phyloP scores from a whole-genome alignment of 1,140 invertebrate genomes.

The Trachymyrmex septentrionalis region DNA sequence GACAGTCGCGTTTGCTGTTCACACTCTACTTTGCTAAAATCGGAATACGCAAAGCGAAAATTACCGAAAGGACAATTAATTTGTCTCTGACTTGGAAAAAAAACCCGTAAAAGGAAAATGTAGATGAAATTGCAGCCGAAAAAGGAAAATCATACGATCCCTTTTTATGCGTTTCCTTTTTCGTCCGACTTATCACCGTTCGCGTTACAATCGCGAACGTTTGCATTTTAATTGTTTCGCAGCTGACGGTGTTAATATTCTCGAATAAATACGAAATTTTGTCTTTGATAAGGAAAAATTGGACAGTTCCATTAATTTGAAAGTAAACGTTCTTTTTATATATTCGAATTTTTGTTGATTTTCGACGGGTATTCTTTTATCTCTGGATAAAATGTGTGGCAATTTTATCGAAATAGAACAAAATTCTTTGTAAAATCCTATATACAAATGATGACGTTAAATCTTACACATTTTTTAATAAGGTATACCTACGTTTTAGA shows the following conservation, averaged over 20 bases:
- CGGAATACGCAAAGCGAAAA: constrained; percentile 51
- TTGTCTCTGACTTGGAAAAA: constrained; percentile 9
- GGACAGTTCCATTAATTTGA: neutral
- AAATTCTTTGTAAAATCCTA: neutral
- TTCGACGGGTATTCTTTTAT: neutral
- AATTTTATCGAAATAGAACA: neutral
- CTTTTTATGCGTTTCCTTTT: constrained; percentile 36
- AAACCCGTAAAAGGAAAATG: neutral
- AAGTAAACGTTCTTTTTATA: neutral
- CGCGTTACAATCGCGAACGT: constrained; percentile 44
- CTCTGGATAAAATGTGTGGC: neutral
- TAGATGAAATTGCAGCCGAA: constrained; percentile 30
- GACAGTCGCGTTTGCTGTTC: constrained; percentile 43
- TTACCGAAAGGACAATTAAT: constrained; percentile 68
- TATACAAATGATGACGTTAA: neutral
- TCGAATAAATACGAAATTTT: constrained; percentile 7
- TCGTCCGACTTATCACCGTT: constrained; percentile 43
- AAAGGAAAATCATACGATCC: constrained; percentile 5
- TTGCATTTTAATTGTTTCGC: constrained; percentile 64
- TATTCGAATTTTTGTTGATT: neutral
- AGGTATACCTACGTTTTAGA: neutral
- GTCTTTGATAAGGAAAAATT: neutral
- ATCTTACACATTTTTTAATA: neutral
- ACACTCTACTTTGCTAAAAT: constrained; percentile 44
- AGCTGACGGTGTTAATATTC: constrained; percentile 27